Evolutionary conservation across 2,797 vertebrate genomes (phyloP).

Genomic region (Orientallactaga sibirica): DNA sequence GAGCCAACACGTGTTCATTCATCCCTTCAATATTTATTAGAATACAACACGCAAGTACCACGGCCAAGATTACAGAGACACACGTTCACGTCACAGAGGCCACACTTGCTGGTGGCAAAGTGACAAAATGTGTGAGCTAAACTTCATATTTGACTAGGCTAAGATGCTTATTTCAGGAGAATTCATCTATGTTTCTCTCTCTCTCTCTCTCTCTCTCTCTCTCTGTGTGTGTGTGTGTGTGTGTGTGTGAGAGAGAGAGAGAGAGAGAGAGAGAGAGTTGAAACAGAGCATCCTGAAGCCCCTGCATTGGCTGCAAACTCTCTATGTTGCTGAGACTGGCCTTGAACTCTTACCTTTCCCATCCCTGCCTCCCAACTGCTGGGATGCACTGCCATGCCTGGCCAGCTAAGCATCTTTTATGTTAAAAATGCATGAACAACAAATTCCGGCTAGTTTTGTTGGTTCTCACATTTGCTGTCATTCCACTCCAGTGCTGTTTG

Average conservation of each 20-base stretch:
- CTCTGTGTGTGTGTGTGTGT: no score
- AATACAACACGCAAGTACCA: background rate
- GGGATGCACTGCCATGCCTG: no score
- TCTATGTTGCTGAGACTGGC: background rate
- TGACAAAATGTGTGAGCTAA: conserved; percentile 7
- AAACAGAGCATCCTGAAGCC: background rate
- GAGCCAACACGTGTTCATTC: background rate
- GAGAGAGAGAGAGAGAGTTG: no score
- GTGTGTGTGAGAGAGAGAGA: no score
- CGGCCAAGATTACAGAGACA: background rate
- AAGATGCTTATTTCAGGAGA: background rate
- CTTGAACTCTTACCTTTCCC: background rate
- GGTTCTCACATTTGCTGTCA: background rate
- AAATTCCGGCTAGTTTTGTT: background rate
- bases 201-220: background rate
- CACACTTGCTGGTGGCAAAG: background rate
- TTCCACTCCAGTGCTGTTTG: conserved; percentile 26
- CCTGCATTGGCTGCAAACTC: background rate
- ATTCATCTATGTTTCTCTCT: background rate
- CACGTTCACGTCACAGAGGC: background rate
- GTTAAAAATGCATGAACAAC: background rate
- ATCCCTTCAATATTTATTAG: background rate
- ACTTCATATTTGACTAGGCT: background rate
- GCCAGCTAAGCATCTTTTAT: background rate
- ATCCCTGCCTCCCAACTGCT: background rate